phyloP scores from a whole-genome alignment of 2,888 invertebrate genomes.

The Druceiella hillmani region DNA sequence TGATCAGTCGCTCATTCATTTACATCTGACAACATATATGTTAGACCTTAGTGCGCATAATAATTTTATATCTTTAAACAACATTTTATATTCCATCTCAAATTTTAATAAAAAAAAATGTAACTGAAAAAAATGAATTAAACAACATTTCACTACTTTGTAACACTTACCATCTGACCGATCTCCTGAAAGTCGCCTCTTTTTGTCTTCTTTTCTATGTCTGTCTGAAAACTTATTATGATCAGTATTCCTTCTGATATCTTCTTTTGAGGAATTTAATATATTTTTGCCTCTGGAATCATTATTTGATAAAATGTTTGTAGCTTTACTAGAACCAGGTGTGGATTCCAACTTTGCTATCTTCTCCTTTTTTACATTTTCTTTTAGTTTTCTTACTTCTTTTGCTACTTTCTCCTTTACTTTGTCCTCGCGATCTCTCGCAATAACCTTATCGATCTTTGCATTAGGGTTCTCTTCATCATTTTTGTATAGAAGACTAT shows the following conservation, averaged over 20 bases:
- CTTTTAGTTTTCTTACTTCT: conserved; percentile 7
- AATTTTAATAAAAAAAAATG: too few relatives aligned
- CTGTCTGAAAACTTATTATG: neutral
- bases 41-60: too few relatives aligned
- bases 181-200: too few relatives aligned
- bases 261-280: conserved; percentile 4
- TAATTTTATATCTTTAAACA: too few relatives aligned
- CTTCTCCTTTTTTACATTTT: conserved; percentile 11
- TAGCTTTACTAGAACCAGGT: too few relatives aligned
- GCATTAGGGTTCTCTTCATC: conserved; percentile 39
- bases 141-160: too few relatives aligned
- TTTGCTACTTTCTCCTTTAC: conserved; percentile 15
- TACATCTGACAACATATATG: too few relatives aligned
- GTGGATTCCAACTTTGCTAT: neutral
- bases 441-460: conserved; percentile 41
- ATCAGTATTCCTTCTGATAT: conserved; percentile 1
- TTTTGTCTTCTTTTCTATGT: too few relatives aligned
- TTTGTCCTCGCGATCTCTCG: conserved; percentile 34
- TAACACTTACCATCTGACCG: too few relatives aligned
- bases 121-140: too few relatives aligned
- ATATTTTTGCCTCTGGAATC: conserved; percentile 8
- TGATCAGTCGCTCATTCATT: too few relatives aligned
- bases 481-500: conserved; percentile 42
- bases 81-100: too few relatives aligned
- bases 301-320: neutral